Percentiles rank a stretch among this genome's conserved stretches.
Conservation (phyloP, 2,113 vertebrate genomes). For the Macaca nemestrina region DNA sequence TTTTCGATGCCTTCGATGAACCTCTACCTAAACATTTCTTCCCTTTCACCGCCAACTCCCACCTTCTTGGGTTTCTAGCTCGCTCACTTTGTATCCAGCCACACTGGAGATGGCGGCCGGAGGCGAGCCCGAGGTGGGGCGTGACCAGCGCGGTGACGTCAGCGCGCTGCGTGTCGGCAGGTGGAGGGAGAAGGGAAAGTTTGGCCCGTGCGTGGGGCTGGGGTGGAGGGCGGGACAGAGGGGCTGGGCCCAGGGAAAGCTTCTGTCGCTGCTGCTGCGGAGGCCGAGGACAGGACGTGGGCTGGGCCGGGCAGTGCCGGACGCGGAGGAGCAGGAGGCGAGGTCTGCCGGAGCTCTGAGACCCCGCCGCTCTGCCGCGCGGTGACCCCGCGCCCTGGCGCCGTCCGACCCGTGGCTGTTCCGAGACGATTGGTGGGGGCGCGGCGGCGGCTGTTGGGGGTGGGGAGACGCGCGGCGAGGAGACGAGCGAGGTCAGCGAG, state of each 20-base stretch:
- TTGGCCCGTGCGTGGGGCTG: slow-evolving; percentile 64
- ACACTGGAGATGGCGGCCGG: slow-evolving; percentile 78
- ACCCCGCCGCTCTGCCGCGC: not conserved
- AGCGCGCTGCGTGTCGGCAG: slow-evolving; percentile 75
- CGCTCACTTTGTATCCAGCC: not conserved
- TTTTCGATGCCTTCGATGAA: not conserved
- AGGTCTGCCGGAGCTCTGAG: not conserved
- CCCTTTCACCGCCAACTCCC: not conserved
- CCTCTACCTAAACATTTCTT: not conserved
- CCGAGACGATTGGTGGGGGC: slow-evolving; percentile 62
- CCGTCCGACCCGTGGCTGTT: slow-evolving; percentile 13
- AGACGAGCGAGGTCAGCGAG: slow-evolving; percentile 51
- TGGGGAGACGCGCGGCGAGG: slow-evolving; percentile 45
- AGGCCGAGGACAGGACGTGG: slow-evolving; percentile 35
- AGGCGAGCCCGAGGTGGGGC: not conserved
- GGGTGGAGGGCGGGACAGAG: slow-evolving; percentile 63
- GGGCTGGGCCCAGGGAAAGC: slow-evolving; percentile 39
- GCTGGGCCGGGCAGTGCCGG: not conserved
- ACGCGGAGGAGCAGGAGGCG: not conserved
- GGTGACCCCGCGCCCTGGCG: slow-evolving; percentile 29
- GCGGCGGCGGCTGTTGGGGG: slow-evolving; percentile 61
- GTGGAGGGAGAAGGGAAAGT: slow-evolving; percentile 77
- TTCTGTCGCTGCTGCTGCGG: not conserved
- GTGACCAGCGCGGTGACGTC: slow-evolving; percentile 77
- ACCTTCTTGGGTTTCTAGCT: not conserved